Evolutionary conservation across 2,888 invertebrate species (phyloP), one percentile per base, ranked within the genome.

Genomic region (Cataglyphis altisquamis): DNA sequence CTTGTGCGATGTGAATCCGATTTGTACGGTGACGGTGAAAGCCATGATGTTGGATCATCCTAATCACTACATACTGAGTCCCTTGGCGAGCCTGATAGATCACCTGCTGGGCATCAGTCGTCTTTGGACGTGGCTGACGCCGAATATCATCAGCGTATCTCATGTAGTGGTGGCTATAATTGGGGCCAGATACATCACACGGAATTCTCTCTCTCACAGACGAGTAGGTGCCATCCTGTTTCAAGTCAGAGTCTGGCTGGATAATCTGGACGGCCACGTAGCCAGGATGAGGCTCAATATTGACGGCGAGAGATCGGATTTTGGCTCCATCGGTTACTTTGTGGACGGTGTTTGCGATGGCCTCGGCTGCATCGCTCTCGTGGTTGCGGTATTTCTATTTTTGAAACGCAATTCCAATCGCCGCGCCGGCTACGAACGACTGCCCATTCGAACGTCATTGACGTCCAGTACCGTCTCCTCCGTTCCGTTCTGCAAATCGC

Each of bases 231-330:
- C 98, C 0, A 94, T 98, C 1, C 93, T 98, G 29, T 98, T 98
- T 93, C 97, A 98, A 95, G 94, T 98, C 57, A 96, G 98, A 88
- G 97, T 97, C 88, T 98, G 98, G 95, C 94, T 98, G 74, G 98
- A 98, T 92, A 97, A 98, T 91, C 94, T 98, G 85, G 98, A 98
- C 92, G 98, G 98, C 0, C 97, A 98, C 92, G 97, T 98, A 3
- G 98, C 98, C 0, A 96, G 98, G 84, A 96, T 96, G 39, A 96
- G 97, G 80, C 97, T 97, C 91, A 96, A 98, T 92, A 96, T 97
- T 41, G 96, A 96, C 85, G 97, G 98, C 0, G 97, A 98, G 94
- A 95, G 96, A 36, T 97, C 98, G 0, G 97, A 97, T 92, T 97
- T 98, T n/a, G 97, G 98, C 0, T 97, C 97, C 0, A 93, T 97